Evolutionary conservation across 1,140 invertebrate genomes (phyloP).

Genomic region (Musca vetustissima): DNA sequence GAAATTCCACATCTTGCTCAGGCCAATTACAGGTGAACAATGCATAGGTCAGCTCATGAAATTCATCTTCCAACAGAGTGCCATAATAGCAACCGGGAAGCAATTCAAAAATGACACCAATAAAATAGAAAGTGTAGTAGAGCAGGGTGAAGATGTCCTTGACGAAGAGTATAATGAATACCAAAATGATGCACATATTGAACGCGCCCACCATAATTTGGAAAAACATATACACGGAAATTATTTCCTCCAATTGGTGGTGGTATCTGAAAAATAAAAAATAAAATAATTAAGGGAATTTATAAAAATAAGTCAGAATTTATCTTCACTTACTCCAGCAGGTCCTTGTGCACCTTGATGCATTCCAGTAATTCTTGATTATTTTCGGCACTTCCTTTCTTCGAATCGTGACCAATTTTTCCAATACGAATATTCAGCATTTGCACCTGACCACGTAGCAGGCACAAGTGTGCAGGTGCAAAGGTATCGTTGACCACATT

Average conservation of each 20-base stretch:
- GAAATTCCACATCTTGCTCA: conserved; percentile 17
- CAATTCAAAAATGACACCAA: not conserved
- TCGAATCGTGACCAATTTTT: not conserved
- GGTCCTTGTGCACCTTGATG: conserved; percentile 18
- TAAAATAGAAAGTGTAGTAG: conserved; percentile 14
- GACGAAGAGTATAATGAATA: conserved; percentile 17
- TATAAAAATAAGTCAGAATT: not conserved
- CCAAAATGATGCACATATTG: conserved; percentile 11
- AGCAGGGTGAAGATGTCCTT: conserved; percentile 2
- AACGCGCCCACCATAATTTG: conserved; percentile 10
- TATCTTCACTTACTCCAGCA: conserved; percentile 14
- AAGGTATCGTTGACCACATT: conserved; percentile 22
- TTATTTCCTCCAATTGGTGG: conserved; percentile 24
- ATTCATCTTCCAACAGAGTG: conserved; percentile 15
- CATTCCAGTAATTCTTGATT: conserved; percentile 13
- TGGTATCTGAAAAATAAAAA: conserved; percentile 30
- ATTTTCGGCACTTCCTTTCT: not conserved
- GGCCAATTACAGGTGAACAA: conserved; percentile 25
- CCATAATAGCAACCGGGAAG: conserved; percentile 24
- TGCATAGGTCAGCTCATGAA: conserved; percentile 6
- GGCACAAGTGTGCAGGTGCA: not conserved
- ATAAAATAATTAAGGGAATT: not conserved
- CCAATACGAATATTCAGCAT: conserved; percentile 7
- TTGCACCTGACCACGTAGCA: conserved; percentile 16
- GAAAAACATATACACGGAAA: conserved; percentile 31